Evolutionary conservation across 92 coral and sea anemone genomes (phyloP), one percentile per base, ranked within the genome.

Genomic region (Epizoanthus fatuus): DNA sequence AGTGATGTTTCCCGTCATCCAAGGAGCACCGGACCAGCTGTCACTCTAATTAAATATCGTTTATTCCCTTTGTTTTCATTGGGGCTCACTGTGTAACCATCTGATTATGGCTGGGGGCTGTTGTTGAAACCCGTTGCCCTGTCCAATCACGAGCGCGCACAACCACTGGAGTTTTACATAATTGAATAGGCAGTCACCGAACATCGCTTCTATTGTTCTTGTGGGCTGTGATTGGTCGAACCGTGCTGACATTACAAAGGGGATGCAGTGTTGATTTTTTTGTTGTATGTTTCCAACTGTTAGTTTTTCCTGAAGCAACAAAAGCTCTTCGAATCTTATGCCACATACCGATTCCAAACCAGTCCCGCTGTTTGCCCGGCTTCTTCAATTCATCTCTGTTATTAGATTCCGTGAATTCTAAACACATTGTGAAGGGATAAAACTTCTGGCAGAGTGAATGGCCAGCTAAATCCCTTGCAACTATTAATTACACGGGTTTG

Each of bases 31-130:
- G 67, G 67, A 69, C 44, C 98, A 94, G 98, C 98, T 94, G 98
- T 92, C 98, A 90, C 63, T 86, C 84, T 90, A 94, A 94, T 94
- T 94, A 92, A 94, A 93, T 92, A 90, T 87, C 93, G 69, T 80
- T 59, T 81, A 91, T 77, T 69, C 70, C 69, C 94, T 90, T 90
- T 90, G 94, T 84, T 87, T 77, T 92, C 91, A 94, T 92, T 94
- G 98, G 98, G 81, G 81, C 87, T 59, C 62, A 38, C 93, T 68
- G 94, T 52, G 90, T 64, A 76, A 86, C 77, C 88, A 77, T 77
- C 82, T 39, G 82, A 77, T 72, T 82, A 73, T 94, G 83, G 91
- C 98, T 92, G 79, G 86, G 81, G 98, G 95, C 93, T 90, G 89
- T 92, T 92, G 93, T 87, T 77, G 78, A 86, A 80, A 67, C 59